Evolutionary conservation across 2,113 vertebrate species (phyloP), one percentile per base, ranked within the genome.

Genomic region (Panthera tigris): DNA sequence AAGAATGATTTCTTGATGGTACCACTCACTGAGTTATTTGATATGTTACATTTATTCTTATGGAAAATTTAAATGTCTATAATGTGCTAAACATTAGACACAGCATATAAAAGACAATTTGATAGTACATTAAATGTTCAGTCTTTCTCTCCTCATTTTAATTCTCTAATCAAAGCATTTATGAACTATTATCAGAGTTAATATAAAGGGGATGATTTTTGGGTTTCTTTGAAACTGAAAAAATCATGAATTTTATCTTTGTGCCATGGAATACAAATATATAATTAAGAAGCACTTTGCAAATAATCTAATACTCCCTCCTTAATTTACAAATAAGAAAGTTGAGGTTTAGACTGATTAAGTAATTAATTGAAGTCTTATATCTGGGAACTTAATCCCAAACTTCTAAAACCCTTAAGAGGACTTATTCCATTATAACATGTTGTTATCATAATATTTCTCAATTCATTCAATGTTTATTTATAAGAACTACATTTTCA

Each of bases 51-150:
- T 93, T 71, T 80, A 80, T 66, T 93, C 25, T 80, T 86, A 27
- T n/a, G 85, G 39, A 36, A 85, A 86, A 85, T 85, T 74, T 74
- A 85, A 97, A 90, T 85, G 36, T 14, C 18, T 89, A 5, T 89
- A 50, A 50, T 65, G 36, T 89, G 31, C 73, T 86, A 45, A 74
- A 25, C 65, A 74, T 90, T 97, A 69, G 36, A 48, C 5, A 80
- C 14, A 80, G 36, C 36, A 81, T 50, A 41, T 80, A 55, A 85
- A 84, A 84, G 52, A 89, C 66, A 93, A 39, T 89, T 79, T 83
- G 69, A 39, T 52, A 18, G 61, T 33, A 71, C 71, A 39, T 85
- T 73, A 93, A 97, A 4, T 8, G 3, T 45, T 45, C 45, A 33
- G 41, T 65, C 81, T 86, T 81, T 71, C 52, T 71, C 68, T 82